Base-by-base conservation (phyloP, 2,888 invertebrate genomes). In the Dryadula phaetusa region DNA sequence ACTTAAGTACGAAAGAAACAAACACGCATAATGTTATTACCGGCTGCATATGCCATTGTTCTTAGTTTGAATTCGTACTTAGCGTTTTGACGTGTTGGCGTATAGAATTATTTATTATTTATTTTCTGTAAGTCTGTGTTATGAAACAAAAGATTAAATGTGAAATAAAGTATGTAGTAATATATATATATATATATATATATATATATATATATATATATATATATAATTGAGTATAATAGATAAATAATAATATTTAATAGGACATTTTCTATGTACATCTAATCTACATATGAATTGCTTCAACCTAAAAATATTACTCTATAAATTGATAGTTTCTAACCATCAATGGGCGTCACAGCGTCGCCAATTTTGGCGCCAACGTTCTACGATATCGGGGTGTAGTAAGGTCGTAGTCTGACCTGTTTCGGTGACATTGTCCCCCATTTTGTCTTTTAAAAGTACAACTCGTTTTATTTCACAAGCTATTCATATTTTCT, bases 361-460 rank as follows among this genome's bases (percentile, higher is more conserved):
- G 66, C 79, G 90, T 67, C 90, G 89, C 85, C 84, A 72, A 73
- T 80, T 84, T 86, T 85, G 90, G 90, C 90, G 90, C 90, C 90
- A 86, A 84, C 76, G 73, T 77, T 87, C 85, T 83, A 73, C 74
- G 74, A 70, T 70, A 74, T 74, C 70, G 72, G 82, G 87, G 86
- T 83, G 82, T 78, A 81, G 81, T 74, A 77, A 83, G 82, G 79
- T 82, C 78, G 79, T 76, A 78, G 74, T 72, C 74, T 82, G 85
- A 87, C 87, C 87, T 81, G 81, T 80, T 82, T 86, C 52, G 62
- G 44, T 60, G 44, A 64, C 40, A 64, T 14, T 65, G 67, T 68
- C 54, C 54, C n/a, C 54, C 25, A 47, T 65, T 64, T 46, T 20
- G 37, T 34, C n/a, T 40, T 40, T 10, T 6, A 20, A 56, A 22